Conservation (phyloP, 2,797 vertebrate genomes). For the Amblyopsis hoosieri region DNA sequence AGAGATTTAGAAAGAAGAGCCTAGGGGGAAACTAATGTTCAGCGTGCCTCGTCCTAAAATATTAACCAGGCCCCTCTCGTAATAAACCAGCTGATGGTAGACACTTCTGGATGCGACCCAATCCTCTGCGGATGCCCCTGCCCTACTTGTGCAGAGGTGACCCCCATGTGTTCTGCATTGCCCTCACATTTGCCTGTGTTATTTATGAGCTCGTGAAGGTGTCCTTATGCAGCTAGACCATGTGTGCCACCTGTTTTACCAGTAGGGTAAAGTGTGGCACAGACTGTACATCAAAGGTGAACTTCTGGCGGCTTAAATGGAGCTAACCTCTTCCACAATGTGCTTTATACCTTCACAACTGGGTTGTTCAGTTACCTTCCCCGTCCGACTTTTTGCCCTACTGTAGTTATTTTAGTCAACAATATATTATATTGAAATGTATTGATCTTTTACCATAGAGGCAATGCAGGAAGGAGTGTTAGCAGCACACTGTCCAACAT, state of each 20-base stretch:
- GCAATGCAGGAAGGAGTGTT: too few relatives aligned
- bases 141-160: conserved; percentile 75
- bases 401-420: not conserved
- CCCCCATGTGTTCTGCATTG: conserved; percentile 68
- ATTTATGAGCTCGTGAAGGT: conserved; percentile 74
- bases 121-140: conserved; percentile 65
- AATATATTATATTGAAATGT: too few relatives aligned
- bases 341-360: conserved; percentile 21
- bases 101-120: conserved; percentile 58
- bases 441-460: too few relatives aligned
- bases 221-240: conserved; percentile 55
- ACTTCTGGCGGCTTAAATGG: conserved; percentile 10
- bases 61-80: conserved; percentile 58
- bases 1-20: conserved; percentile 47
- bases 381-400: not conserved
- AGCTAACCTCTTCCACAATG: conserved; percentile 29
- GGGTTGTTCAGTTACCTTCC: not conserved
- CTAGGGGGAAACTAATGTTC: conserved; percentile 64
- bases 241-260: conserved; percentile 63
- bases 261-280: conserved; percentile 37
- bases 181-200: conserved; percentile 64
- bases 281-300: conserved; percentile 45
- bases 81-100: conserved; percentile 70
- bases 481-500: too few relatives aligned
- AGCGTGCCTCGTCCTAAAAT: conserved; percentile 62